A percentile compares a stretch with the other conserved stretches of the same genome.
Evolutionary conservation across 2,797 vertebrate species (phyloP).

Genomic region (Chloroceryle amazona): DNA sequence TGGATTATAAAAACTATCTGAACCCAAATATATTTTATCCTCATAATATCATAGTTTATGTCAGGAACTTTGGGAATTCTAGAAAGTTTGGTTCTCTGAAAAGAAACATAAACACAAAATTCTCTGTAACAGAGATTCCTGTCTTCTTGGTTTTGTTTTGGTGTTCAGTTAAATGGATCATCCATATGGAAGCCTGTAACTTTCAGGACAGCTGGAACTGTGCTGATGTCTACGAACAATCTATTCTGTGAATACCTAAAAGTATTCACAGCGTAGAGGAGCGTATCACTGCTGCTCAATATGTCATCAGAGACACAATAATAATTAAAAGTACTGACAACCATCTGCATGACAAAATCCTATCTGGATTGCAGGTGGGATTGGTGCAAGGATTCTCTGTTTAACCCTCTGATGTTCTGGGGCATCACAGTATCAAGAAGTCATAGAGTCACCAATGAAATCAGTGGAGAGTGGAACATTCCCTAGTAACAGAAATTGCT

Average conservation of each 20-base stretch:
- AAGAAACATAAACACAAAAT: background rate
- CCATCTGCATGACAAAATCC: background rate
- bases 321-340: background rate
- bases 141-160: background rate
- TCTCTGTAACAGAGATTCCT: background rate
- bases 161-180: background rate
- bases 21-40: background rate
- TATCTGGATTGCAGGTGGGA: background rate
- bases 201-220: background rate
- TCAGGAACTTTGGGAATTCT: background rate
- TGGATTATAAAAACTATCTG: background rate
- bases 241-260: background rate
- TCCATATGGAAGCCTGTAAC: background rate
- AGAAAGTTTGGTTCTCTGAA: background rate
- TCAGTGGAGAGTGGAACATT: background rate
- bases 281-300: background rate
- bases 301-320: background rate
- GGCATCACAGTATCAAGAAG: background rate
- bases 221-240: background rate
- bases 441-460: background rate
- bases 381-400: background rate
- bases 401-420: background rate
- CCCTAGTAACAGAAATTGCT: background rate
- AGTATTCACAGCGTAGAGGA: background rate
- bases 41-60: background rate